Percentiles rank a stretch among this genome's conserved stretches.
Evolutionary conservation across 2,888 invertebrate species (phyloP).

Genomic region (Halictus ligatus): DNA sequence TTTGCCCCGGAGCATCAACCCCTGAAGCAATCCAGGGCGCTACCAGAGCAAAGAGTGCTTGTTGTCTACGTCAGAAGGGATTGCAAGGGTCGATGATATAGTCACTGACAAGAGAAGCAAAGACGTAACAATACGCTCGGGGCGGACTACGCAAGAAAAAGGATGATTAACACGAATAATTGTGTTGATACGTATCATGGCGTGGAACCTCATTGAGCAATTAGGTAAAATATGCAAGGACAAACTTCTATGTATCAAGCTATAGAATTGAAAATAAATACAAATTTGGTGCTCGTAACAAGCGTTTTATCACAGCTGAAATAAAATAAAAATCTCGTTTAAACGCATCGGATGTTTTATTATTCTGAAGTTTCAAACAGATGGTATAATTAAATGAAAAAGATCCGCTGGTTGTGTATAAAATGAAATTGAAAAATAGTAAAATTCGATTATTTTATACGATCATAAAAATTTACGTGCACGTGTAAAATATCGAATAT

Average conservation of each 20-base stretch:
- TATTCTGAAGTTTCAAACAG: background rate
- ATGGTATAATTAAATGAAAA: background rate
- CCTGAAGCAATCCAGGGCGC: background rate
- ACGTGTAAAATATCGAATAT: background rate
- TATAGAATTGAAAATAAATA: background rate
- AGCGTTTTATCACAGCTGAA: background rate
- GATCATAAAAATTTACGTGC: background rate
- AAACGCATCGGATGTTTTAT: background rate
- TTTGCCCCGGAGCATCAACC: slow-evolving; percentile 1
- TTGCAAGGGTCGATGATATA: slow-evolving; percentile 5
- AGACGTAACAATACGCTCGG: background rate
- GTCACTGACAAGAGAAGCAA: background rate
- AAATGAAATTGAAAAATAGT: background rate
- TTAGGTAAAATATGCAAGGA: background rate
- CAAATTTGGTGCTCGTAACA: background rate
- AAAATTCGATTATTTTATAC: background rate
- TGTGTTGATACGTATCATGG: background rate
- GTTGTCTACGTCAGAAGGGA: background rate
- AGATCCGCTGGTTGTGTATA: background rate
- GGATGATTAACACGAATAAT: background rate
- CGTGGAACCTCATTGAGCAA: background rate
- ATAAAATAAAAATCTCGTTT: background rate
- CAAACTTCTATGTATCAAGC: background rate
- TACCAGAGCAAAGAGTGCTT: slow-evolving; percentile 2
- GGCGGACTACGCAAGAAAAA: background rate